These are phyloP conservation scores for Rhinoptilus africanus DNA, from an alignment of 2,113 vertebrate genomes.

Conservation along the genomic window DNA sequence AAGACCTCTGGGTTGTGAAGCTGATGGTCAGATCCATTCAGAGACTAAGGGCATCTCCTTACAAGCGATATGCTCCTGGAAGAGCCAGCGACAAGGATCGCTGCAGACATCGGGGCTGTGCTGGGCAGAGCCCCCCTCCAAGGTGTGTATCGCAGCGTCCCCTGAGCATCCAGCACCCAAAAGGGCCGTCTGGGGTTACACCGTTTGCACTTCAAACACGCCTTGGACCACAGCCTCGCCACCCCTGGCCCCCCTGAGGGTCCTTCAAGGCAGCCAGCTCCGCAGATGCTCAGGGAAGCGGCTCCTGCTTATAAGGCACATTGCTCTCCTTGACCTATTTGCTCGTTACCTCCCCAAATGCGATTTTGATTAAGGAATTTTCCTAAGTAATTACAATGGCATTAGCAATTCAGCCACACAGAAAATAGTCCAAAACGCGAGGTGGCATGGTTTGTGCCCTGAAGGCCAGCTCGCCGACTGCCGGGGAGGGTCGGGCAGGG, in stretches of 20 bases:
- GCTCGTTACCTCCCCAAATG: constrained; percentile 28
- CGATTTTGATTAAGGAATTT: constrained; percentile 56
- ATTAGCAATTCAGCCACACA: constrained; percentile 29
- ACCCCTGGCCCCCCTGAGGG: accelerated
- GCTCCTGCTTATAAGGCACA: background rate
- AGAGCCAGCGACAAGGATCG: background rate
- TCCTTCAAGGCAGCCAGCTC: background rate
- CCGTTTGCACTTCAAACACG: background rate
- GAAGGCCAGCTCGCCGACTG: background rate
- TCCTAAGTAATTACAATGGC: constrained; percentile 45
- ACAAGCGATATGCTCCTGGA: background rate
- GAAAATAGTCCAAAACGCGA: background rate
- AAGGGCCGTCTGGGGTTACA: background rate
- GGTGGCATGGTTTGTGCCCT: background rate
- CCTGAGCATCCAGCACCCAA: background rate
- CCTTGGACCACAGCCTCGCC: background rate
- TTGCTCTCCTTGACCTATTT: constrained; percentile 64
- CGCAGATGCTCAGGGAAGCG: background rate
- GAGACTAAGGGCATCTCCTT: background rate
- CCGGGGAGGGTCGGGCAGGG: background rate
- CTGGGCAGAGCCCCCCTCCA: background rate
- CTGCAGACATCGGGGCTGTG: background rate
- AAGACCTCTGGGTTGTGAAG: background rate
- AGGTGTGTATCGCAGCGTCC: background rate
- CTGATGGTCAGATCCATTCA: background rate